Conservation (phyloP, 2,113 vertebrate genomes). For the Mormyrus iriodes region DNA sequence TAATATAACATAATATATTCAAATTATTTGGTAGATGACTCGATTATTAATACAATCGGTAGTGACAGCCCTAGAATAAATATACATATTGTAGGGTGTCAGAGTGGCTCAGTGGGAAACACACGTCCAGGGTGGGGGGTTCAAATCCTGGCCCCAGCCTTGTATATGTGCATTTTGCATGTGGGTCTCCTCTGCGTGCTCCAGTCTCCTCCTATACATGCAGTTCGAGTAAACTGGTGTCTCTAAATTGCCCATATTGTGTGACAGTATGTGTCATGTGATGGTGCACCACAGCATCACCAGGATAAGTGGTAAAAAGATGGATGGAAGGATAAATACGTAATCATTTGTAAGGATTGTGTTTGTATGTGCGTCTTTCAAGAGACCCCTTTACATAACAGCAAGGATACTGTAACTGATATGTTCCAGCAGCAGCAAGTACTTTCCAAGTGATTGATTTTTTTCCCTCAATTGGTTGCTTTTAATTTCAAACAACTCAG, state of each 20-base stretch:
- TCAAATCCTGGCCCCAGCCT: too few species aligned
- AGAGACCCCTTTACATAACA: neutral
- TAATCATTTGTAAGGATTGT: neutral
- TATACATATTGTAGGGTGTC: too few species aligned
- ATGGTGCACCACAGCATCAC: neutral
- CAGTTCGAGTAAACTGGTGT: neutral
- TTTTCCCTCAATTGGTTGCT: neutral
- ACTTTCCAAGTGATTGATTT: neutral
- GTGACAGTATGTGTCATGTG: neutral
- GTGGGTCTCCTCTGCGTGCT: too few species aligned
- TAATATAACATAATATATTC: too few species aligned
- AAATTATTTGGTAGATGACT: too few species aligned
- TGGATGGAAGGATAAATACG: neutral
- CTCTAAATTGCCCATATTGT: neutral
- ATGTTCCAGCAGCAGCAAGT: neutral
- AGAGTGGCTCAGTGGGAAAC: too few species aligned
- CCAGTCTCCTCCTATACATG: neutral
- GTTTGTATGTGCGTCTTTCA: neutral
- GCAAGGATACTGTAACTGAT: neutral
- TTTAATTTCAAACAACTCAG: neutral
- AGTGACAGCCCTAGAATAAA: too few species aligned
- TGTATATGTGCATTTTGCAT: too few species aligned
- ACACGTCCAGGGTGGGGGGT: neutral
- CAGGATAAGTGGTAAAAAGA: neutral
- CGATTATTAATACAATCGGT: too few species aligned